Base-by-base conservation (phyloP, 35 echinoderm and acorn worm genomes). In the Anneissia japonica region DNA sequence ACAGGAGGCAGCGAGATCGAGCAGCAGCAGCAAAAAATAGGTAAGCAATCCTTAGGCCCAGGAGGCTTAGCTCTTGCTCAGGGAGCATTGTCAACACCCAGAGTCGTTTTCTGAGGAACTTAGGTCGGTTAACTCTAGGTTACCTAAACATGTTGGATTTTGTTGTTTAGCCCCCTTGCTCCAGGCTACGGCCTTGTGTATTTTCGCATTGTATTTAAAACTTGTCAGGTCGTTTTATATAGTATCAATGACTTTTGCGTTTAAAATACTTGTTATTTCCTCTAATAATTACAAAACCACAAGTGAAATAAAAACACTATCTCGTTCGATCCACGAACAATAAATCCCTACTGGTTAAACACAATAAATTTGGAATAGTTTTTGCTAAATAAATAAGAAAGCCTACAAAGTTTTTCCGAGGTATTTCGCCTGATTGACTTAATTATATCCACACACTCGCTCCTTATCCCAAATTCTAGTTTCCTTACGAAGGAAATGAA, bases 11-110 rank as follows among this genome's bases (percentile, higher is more conserved):
- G 73, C 64, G 95, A 37, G 95, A 98, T 73, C 45, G 95, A 81
- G 95, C 95, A 46, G 95, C 95, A 26, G 95, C 95, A 31, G 95
- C 95, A 4, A 98, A 98, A 91, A 98, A 93, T 89, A 98, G 95
- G 93, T 87, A 91, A 88, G 82, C 35, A 79, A 64, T 9, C 21
- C 26, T 23, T 64, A 64, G 51, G 51, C 51, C 51, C 51, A 64
- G 9, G 51, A 64, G 51, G 51, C 51, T 64, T 64, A 16, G 9
- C 21, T 23, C 21, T 26, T 26, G 7, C 26, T 16, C 21, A 64
- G 11, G 2, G 1, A 64, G 51, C 21, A 64, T 64, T 64, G 51
- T 64, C 51, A 64, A 64, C 5, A 64, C 51, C 26, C 51, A 12
- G 21, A 64, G 21, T 64, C 51, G 7, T 64, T 9, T 23, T 64